These are phyloP conservation scores for Acipenser oxyrinchus DNA, from an alignment of 2,797 vertebrate genomes.

Conservation along the genomic window DNA sequence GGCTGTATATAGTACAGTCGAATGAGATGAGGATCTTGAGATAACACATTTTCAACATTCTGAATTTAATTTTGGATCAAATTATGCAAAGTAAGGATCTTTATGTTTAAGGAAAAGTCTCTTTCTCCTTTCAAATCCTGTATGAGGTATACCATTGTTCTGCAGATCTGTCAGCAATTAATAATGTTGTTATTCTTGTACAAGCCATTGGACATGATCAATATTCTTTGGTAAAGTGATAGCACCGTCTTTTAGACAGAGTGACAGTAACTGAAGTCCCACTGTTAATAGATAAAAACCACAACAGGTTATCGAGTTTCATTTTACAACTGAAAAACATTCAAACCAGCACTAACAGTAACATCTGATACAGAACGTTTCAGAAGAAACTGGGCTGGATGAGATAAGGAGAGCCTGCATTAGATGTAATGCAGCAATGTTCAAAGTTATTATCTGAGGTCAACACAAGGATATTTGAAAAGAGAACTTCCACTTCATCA, in stretches of 20 bases:
- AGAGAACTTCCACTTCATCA: not conserved
- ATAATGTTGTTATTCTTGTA: slow-evolving; percentile 24
- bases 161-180: slow-evolving; percentile 23
- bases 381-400: not conserved
- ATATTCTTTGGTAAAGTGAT: slow-evolving; percentile 19
- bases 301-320: slow-evolving; percentile 12
- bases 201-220: slow-evolving; percentile 22
- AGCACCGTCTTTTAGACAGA: slow-evolving; percentile 13
- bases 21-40: no score
- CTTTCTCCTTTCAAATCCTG: slow-evolving; percentile 1
- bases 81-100: slow-evolving; percentile 11
- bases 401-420: slow-evolving; percentile 9
- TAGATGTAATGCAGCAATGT: slow-evolving; percentile 18
- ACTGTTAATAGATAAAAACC: slow-evolving; percentile 14
- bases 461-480: not conserved
- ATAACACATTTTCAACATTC: not conserved
- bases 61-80: slow-evolving; percentile 3
- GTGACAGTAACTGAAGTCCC: slow-evolving; percentile 15
- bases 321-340: slow-evolving; percentile 12
- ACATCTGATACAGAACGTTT: slow-evolving; percentile 15
- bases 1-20: no score
- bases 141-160: slow-evolving; percentile 13
- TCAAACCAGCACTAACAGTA: slow-evolving; percentile 13
- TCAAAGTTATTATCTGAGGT: slow-evolving; percentile 11
- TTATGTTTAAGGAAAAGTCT: not conserved